Evolutionary conservation across 2,797 vertebrate genomes (phyloP), one percentile per base, ranked within the genome.

Genomic region (Sternotherus odoratus): DNA sequence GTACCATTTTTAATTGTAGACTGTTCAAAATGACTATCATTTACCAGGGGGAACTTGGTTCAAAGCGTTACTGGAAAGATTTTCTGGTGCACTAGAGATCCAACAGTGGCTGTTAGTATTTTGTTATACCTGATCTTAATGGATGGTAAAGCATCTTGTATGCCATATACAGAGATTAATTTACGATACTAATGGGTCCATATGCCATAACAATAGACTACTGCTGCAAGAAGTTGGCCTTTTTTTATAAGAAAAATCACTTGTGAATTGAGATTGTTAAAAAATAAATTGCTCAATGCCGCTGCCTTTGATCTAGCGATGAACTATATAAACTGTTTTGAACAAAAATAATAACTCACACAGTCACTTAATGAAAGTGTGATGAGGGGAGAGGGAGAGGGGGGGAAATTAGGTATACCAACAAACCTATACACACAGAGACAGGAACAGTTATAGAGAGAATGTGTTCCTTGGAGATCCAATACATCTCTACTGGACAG

Each of bases 121-220:
- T 93, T 96, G 91, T 91, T 97, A 94, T 92, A 97, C 96, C 94
- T 98, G 93, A 88, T 90, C 97, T 97, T 98, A 98, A 98, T 98
- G 98, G 97, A 95, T 97, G 95, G 95, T 98, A 98, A 98, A 98
- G 98, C 97, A 98, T 98, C 96, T 96, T 96, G 94, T 93, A 91
- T 98, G 98, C 95, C 97, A 96, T 78, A 94, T 72, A 84, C 89
- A 94, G 97, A 97, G 98, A 98, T 98, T 97, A 97, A 98, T 98
- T 97, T 95, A 94, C 96, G 96, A 56, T 93, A 19, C 97, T 98
- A 98, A 98, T 97, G 97, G 95, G 92, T 90, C 97, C 95, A 88
- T 95, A 92, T 97, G 95, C 96, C 96, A 94, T 94, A 96, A 96
- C 93, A 95, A 96, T 94, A 97, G 94, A 95, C 96, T 94, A 85